A percentile compares a stretch with the other conserved stretches of the same genome.
Conservation (phyloP, 2,113 vertebrate genomes). For the Lepisosteus oculatus region DNA sequence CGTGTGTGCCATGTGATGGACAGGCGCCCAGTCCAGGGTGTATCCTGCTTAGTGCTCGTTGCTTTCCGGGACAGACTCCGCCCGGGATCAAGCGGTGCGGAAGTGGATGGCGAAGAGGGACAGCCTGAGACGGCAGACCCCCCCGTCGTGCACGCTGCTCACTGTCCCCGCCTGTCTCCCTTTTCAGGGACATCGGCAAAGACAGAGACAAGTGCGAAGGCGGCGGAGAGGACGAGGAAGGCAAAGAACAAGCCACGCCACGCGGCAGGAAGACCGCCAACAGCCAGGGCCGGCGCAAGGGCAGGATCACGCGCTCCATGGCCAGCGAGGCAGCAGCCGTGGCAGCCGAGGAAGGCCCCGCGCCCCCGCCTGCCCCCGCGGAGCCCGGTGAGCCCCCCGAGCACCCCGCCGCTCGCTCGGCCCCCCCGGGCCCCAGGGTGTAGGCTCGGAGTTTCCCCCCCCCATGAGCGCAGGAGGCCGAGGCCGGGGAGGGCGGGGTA, state of each 20-base stretch:
- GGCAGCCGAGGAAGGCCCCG: constrained; percentile 78
- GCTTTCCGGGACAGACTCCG: too few species aligned
- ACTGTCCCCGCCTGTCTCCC: constrained; percentile 19
- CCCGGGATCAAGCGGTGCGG: too few species aligned
- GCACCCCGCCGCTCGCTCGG: constrained; percentile 58
- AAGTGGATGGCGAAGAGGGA: too few species aligned
- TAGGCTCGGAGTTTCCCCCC: neutral
- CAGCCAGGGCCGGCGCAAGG: constrained; percentile 93
- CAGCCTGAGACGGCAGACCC: constrained; percentile 5
- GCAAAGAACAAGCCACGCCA: constrained; percentile 84
- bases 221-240: constrained; percentile 85
- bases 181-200: constrained; percentile 85
- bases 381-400: constrained; percentile 72
- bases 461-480: neutral
- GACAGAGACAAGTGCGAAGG: constrained; percentile 93
- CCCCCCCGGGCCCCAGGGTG: neutral
- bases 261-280: constrained; percentile 96
- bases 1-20: too few species aligned
- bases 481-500: too few species aligned
- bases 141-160: too few species aligned
- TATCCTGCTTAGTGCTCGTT: too few species aligned
- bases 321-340: constrained; percentile 90
- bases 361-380: constrained; percentile 60
- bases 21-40: too few species aligned
- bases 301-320: constrained; percentile 96